Evolutionary conservation across 2,888 invertebrate species (phyloP).

Genomic region (Callinectes sapidus): DNA sequence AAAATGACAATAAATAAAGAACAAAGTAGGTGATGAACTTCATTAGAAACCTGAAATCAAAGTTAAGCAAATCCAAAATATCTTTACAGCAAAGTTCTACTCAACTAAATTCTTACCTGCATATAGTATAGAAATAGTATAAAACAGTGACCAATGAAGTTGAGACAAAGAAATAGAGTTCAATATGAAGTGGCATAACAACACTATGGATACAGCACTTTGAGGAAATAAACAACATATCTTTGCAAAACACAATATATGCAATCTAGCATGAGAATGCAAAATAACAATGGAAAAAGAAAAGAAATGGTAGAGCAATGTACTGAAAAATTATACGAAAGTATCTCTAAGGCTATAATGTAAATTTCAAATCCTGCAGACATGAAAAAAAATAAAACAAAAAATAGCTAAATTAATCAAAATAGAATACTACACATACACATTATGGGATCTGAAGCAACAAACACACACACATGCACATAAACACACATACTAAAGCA

Average conservation of each 20-base stretch:
- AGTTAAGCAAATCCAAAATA: not conserved
- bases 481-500: not conserved
- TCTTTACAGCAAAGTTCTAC: not conserved
- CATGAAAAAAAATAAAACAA: not conserved
- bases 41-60: not conserved
- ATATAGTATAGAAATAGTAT: not conserved
- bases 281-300: not conserved
- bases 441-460: not conserved
- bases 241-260: not conserved
- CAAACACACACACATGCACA: not conserved
- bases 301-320: not conserved
- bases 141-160: not conserved
- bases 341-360: not conserved
- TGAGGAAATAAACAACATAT: not conserved
- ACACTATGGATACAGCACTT: not conserved
- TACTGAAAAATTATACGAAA: not conserved
- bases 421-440: not conserved
- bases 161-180: not conserved
- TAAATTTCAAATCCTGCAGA: not conserved
- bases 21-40: too few species aligned
- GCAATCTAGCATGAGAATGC: not conserved
- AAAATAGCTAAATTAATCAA: not conserved
- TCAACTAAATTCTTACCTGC: not conserved
- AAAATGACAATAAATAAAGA: too few species aligned
- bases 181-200: not conserved